Conservation (phyloP, 2,797 vertebrate genomes). For the Acridotheres tristis region DNA sequence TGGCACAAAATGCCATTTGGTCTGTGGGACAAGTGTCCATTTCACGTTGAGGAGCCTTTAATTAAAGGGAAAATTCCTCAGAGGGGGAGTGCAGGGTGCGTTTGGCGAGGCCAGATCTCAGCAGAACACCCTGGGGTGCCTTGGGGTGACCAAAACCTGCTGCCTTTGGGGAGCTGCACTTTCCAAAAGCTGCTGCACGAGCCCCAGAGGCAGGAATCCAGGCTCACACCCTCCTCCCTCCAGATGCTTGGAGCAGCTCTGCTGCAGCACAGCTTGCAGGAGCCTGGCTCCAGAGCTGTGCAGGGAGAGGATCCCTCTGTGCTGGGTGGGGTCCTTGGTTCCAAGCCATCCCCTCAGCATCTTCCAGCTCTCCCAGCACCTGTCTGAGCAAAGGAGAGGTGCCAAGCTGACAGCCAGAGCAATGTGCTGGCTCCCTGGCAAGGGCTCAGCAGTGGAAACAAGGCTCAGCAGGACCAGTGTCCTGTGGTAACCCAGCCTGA, state of each 20-base stretch:
- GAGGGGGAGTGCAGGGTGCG: fast-evolving
- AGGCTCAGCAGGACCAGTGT: background rate
- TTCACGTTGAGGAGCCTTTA: background rate
- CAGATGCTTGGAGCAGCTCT: background rate
- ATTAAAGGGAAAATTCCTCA: background rate
- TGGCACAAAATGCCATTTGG: background rate
- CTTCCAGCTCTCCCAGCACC: background rate
- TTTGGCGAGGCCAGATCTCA: background rate
- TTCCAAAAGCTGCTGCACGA: fast-evolving
- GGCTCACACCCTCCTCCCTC: background rate
- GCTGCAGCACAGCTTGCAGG: background rate
- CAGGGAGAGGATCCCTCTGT: fast-evolving
- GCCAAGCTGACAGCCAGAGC: background rate
- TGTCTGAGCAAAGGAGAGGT: background rate
- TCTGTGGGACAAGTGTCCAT: fast-evolving
- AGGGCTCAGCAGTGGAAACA: background rate
- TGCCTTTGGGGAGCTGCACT: background rate
- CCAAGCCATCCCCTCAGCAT: background rate
- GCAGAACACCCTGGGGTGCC: background rate
- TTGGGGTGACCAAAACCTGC: background rate
- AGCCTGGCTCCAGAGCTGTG: fast-evolving
- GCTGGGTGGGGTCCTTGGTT: background rate
- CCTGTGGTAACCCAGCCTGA: background rate
- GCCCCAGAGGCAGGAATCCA: background rate
- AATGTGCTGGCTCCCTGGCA: background rate